These are phyloP conservation scores for Rhinolophus sinicus DNA, from an alignment of 2,113 vertebrate genomes.

Conservation along the genomic window DNA sequence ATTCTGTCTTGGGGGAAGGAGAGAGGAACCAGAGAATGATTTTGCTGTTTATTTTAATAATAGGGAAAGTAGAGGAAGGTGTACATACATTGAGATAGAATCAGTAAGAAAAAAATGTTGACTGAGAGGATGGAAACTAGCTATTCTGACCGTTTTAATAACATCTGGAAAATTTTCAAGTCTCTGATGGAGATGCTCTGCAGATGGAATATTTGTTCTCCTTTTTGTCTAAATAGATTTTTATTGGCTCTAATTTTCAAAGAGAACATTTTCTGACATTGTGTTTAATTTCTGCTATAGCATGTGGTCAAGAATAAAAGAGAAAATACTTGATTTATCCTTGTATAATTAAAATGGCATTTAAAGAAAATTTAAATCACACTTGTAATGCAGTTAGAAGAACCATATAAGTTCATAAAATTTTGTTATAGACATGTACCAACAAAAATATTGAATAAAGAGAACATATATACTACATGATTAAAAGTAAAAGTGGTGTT, in stretches of 20 bases:
- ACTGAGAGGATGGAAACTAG: neutral
- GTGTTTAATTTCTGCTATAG: neutral
- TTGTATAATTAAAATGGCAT: neutral
- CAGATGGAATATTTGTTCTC: neutral
- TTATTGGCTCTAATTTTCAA: neutral
- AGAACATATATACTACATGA: neutral
- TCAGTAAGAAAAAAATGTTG: neutral
- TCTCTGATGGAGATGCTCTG: neutral
- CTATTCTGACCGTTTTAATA: neutral
- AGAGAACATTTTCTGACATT: neutral
- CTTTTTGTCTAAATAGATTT: neutral
- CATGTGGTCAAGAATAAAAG: neutral
- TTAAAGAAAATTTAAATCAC: neutral
- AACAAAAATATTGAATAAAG: neutral
- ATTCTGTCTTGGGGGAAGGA: neutral
- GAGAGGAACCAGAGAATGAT: neutral
- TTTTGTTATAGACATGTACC: neutral
- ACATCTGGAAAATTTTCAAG: neutral
- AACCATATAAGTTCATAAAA: neutral
- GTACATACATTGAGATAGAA: neutral
- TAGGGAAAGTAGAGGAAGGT: neutral
- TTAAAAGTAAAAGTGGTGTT: slow-evolving; percentile 19
- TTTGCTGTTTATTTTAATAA: neutral
- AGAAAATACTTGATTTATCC: neutral
- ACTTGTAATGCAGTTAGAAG: neutral